phyloP scores from a whole-genome alignment of 2,888 invertebrate genomes.

The Limnephilus rhombicus region DNA sequence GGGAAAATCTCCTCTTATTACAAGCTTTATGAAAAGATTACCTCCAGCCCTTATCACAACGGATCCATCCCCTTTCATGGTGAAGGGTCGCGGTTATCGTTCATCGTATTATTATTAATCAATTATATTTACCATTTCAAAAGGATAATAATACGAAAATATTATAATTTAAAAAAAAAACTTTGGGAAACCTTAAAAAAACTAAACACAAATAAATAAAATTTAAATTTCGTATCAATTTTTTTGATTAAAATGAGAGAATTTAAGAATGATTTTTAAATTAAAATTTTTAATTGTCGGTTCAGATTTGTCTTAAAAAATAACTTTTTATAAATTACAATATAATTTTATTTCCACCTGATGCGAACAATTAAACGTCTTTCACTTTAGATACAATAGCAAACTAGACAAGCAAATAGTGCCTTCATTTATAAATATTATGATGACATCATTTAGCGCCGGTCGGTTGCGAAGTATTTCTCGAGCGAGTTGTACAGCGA shows the following conservation, averaged over 20 bases:
- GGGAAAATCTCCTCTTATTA: constrained; percentile 58
- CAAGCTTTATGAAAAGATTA: constrained; percentile 63
- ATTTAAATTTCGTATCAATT: not conserved
- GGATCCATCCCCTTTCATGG: constrained; percentile 51
- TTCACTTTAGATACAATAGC: not conserved
- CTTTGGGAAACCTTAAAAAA: not conserved
- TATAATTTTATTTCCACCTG: not conserved
- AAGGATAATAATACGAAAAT: not conserved
- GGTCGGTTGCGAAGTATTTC: constrained; percentile 23
- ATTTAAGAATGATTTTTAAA: not conserved
- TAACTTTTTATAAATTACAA: not conserved
- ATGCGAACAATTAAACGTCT: not conserved
- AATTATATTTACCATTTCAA: constrained; percentile 59
- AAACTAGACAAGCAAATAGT: not conserved
- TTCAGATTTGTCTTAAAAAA: not conserved
- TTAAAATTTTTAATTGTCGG: not conserved
- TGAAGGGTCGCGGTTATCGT: constrained; percentile 52
- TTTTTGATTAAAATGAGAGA: no score
- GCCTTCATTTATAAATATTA: not conserved
- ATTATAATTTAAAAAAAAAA: not conserved
- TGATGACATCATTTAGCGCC: not conserved
- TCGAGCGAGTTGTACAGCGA: not conserved
- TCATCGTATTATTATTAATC: constrained; percentile 52
- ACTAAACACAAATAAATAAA: not conserved
- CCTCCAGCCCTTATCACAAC: constrained; percentile 57